Evolutionary conservation across 2,797 vertebrate species (phyloP), one percentile per base, ranked within the genome.

Genomic region (Thunnus albacares): DNA sequence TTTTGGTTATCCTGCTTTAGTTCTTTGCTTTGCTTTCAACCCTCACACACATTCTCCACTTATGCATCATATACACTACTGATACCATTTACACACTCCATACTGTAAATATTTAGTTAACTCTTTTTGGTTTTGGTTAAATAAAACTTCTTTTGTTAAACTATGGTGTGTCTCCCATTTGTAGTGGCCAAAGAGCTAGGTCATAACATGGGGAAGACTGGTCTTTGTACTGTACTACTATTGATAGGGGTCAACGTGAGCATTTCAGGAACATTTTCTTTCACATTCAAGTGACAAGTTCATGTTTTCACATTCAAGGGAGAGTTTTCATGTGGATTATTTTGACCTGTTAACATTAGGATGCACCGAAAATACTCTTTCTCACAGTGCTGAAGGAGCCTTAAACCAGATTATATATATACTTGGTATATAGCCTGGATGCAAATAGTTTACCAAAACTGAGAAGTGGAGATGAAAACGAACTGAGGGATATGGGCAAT

Each of bases 191-290:
- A 35, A 35, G 33, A 6, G 33, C 33, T 8, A 35, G 8, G 33
- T 35, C 35, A 35, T 35, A 9, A 35, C 35, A 35, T 9, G 2
- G 43, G 28, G 41, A 75, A 73, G 63, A 68, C 61, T 47, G 57
- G 60, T 80, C 73, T 70, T 74, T 55, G 38, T 1, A 9, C 43
- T 65, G 5, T 24, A 61, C 59, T 51, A 24, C 62, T 65, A 41
- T 43, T 68, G 30, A 75, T 4, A 30, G 26, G 63, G 61, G 43
- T 75, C 57, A 71, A 61, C 70, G 57, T 43, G 61, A 66, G 28
- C 26, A 15, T 69, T 63, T 84, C 33, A 55, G 51, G 3, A 51
- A 52, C 22, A 59, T 60, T 76, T 79, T 18, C 20, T 60, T 66
- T 75, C 28, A 43, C 12, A 47, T 38, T 47, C 13, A 57, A 49